Evolutionary conservation across 1,140 invertebrate genomes (phyloP).

Genomic region (Drosophila kikkawai): DNA sequence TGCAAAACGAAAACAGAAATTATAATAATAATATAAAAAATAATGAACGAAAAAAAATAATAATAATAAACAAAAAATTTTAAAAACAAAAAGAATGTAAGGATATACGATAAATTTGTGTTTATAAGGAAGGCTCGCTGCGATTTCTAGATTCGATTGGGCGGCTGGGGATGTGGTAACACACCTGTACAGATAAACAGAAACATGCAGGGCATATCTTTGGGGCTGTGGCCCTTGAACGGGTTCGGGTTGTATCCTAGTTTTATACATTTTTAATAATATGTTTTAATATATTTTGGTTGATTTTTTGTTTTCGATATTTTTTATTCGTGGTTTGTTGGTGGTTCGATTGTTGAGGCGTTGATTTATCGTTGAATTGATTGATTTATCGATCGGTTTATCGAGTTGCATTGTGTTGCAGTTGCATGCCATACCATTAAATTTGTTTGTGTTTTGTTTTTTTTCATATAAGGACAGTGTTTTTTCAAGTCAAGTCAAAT

Average conservation of each 20-base stretch:
- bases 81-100: slow-evolving; percentile 26
- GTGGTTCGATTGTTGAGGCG: slow-evolving; percentile 26
- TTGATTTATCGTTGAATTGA: slow-evolving; percentile 35
- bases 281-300: neutral
- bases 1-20: slow-evolving; percentile 28
- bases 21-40: slow-evolving; percentile 9
- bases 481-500: slow-evolving; percentile 36
- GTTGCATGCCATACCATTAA: slow-evolving; percentile 41
- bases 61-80: neutral
- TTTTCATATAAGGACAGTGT: slow-evolving; percentile 3
- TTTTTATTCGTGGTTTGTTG: slow-evolving; percentile 8
- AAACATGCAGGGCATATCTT: slow-evolving; percentile 79
- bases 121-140: slow-evolving; percentile 25
- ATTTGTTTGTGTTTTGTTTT: slow-evolving; percentile 59
- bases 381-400: slow-evolving; percentile 19
- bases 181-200: slow-evolving; percentile 84
- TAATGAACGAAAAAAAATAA: neutral
- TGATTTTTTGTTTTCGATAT: neutral
- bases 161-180: slow-evolving; percentile 61
- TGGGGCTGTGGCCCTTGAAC: slow-evolving; percentile 62
- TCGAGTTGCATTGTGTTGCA: slow-evolving; percentile 26
- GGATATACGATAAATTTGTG: slow-evolving; percentile 31
- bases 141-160: slow-evolving; percentile 36
- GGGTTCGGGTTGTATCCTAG: slow-evolving; percentile 48
- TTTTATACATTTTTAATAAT: neutral